phyloP scores from a whole-genome alignment of 2,888 invertebrate genomes.

The Nesidiocoris tenuis region DNA sequence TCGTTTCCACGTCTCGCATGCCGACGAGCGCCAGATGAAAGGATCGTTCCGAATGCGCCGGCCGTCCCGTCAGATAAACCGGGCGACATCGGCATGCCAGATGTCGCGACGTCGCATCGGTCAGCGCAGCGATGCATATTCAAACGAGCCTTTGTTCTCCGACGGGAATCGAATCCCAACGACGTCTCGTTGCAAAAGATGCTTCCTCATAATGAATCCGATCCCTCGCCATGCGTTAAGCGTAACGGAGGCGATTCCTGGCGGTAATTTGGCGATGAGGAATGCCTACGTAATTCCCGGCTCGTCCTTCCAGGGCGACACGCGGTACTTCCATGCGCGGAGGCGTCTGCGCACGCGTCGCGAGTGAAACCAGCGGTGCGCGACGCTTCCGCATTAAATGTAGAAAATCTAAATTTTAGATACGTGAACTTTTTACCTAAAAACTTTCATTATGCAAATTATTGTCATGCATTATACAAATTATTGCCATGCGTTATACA shows the following conservation, averaged over 20 bases:
- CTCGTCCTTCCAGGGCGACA: too few relatives aligned
- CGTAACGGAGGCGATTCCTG: background rate
- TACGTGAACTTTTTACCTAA: too few relatives aligned
- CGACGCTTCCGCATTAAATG: too few relatives aligned
- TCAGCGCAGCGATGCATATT: conserved; percentile 27
- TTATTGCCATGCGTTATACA: too few relatives aligned
- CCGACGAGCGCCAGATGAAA: background rate
- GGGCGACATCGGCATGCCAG: background rate
- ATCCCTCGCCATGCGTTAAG: conserved; percentile 7
- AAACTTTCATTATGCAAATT: too few relatives aligned
- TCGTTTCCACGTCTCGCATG: background rate
- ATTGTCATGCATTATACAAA: too few relatives aligned
- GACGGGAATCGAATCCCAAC: conserved; percentile 25
- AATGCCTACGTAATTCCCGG: too few relatives aligned
- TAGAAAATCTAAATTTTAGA: too few relatives aligned
- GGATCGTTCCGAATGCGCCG: conserved; percentile 10
- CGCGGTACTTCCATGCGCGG: too few relatives aligned
- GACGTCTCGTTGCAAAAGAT: conserved; percentile 15
- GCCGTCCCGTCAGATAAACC: conserved; percentile 15
- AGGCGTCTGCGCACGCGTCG: too few relatives aligned
- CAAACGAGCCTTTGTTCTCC: conserved; percentile 31
- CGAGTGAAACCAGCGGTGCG: too few relatives aligned
- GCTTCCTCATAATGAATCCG: conserved; percentile 11
- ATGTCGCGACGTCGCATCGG: background rate
- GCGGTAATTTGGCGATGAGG: conserved; percentile 20